Conservation (phyloP, 2,113 vertebrate species). For the Cnemophilus loriae region DNA sequence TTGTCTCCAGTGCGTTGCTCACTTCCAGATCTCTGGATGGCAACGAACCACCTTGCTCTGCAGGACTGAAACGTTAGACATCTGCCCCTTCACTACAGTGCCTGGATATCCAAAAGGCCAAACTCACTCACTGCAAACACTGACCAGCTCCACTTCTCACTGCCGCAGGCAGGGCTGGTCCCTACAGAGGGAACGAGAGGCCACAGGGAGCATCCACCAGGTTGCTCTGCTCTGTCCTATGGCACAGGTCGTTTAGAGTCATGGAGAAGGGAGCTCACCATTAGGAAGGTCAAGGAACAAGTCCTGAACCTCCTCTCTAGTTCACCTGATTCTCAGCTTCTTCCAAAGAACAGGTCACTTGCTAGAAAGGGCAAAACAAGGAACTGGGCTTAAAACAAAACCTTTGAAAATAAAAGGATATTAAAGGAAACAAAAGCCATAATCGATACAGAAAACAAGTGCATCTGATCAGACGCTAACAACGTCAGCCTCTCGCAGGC, state of each 20-base stretch:
- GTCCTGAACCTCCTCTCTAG: background rate
- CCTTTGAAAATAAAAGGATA: slow-evolving; percentile 14
- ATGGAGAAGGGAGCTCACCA: background rate
- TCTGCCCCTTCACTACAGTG: background rate
- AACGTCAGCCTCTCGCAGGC: background rate
- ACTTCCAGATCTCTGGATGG: background rate
- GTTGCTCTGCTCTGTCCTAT: slow-evolving; percentile 19
- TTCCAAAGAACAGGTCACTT: slow-evolving; percentile 44
- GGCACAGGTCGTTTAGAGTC: background rate
- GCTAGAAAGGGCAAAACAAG: slow-evolving; percentile 7
- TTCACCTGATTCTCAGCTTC: slow-evolving; percentile 2
- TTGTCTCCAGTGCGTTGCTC: background rate
- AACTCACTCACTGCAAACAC: background rate
- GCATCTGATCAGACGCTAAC: slow-evolving; percentile 29
- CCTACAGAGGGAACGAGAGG: background rate
- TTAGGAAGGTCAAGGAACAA: slow-evolving; percentile 12
- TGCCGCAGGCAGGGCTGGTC: background rate
- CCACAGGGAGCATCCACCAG: background rate
- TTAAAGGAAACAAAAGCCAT: slow-evolving; percentile 62
- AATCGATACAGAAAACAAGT: slow-evolving; percentile 63
- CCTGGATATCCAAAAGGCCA: background rate
- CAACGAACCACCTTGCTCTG: background rate
- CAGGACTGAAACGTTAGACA: background rate
- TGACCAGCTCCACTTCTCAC: background rate
- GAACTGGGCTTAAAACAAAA: slow-evolving; percentile 49